Base-by-base conservation (phyloP, 2,113 vertebrate species). In the Limnothrissa miodon region DNA sequence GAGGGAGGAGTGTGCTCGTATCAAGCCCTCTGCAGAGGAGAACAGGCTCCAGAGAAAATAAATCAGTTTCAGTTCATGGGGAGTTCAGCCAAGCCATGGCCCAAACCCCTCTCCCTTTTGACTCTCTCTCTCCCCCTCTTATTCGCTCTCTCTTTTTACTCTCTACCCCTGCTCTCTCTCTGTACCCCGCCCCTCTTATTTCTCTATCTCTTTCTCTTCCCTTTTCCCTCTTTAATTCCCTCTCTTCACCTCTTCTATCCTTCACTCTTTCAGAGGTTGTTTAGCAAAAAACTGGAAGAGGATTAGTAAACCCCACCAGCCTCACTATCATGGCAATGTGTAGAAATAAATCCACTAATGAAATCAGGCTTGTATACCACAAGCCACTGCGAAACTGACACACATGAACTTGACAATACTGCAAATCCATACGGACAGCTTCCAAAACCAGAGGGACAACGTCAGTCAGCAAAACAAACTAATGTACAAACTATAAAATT, bases 31-130 rank as follows among this genome's bases (percentile, higher is more conserved):
- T 92, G 90, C 80, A 86, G 90, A 92, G 87, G 85, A 93, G 91
- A 89, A 90, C 89, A 78, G 89, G 88, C 92, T 92, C 89, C 36
- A 90, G 91, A 92, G 92, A 93, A 93, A 94, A 94, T 94, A 93
- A 93, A 93, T 95, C 92, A 93, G 90, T 90, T 1, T 83, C 90
- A 86, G 94, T 94, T 95, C 94, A 95, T 79, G 17, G 85, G 80
- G 89, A 94, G 94, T 94, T 95, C 94, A 94, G 94, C 94, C 94
- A 94, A 94, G 88, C 91, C 91, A 46, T 90, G 87, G 87, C 66
- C 66, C 66, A 80, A 10, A 85, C 82, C 74, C 86, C 87, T 86
- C 80, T 86, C 83, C 84, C 87, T 82, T 83, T 81, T 46, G 29
- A 87, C 82, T 15, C 39, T 62, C 82, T 36, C 80, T 81, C 85